Conservation (phyloP, 2,888 invertebrate genomes). For the Andrena bucephala region DNA sequence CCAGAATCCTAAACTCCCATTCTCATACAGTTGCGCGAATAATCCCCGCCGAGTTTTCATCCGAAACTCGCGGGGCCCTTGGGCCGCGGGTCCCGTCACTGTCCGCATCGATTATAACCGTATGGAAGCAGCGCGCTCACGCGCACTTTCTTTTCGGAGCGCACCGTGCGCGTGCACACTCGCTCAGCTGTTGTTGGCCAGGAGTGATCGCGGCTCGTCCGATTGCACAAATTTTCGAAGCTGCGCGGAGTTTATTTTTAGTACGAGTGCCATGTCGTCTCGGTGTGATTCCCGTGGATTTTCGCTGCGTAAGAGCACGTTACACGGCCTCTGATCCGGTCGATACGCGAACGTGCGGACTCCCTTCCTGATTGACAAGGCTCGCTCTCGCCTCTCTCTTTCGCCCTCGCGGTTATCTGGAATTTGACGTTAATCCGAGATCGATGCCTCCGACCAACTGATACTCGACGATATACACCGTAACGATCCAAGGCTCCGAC, state of each 20-base stretch:
- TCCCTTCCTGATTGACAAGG: slow-evolving; percentile 50
- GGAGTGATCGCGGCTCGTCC: slow-evolving; percentile 48
- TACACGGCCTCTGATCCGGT: slow-evolving; percentile 60
- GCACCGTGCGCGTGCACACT: slow-evolving; percentile 65
- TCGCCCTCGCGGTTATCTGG: slow-evolving; percentile 30
- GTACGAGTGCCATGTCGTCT: slow-evolving; percentile 76
- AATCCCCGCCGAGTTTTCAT: too few species aligned
- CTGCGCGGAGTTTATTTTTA: slow-evolving; percentile 77
- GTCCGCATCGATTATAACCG: slow-evolving; percentile 55
- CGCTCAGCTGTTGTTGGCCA: slow-evolving; percentile 74
- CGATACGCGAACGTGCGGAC: slow-evolving; percentile 59
- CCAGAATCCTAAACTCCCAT: too few species aligned
- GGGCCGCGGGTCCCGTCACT: slow-evolving; percentile 4
- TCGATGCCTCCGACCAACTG: slow-evolving; percentile 45
- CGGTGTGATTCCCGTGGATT: slow-evolving; percentile 66
- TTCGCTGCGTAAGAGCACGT: slow-evolving; percentile 74
- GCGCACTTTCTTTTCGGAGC: slow-evolving; percentile 58
- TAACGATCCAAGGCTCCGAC: slow-evolving; percentile 52
- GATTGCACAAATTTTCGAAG: slow-evolving; percentile 64
- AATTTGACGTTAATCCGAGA: slow-evolving; percentile 41
- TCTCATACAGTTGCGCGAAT: too few species aligned
- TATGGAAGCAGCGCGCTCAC: slow-evolving; percentile 49
- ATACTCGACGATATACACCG: slow-evolving; percentile 36
- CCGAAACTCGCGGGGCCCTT: slow-evolving; percentile 8
- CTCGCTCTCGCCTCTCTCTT: slow-evolving; percentile 7